Conservation (phyloP, 2,888 invertebrate genomes). For the Pemphredon lugubris region DNA sequence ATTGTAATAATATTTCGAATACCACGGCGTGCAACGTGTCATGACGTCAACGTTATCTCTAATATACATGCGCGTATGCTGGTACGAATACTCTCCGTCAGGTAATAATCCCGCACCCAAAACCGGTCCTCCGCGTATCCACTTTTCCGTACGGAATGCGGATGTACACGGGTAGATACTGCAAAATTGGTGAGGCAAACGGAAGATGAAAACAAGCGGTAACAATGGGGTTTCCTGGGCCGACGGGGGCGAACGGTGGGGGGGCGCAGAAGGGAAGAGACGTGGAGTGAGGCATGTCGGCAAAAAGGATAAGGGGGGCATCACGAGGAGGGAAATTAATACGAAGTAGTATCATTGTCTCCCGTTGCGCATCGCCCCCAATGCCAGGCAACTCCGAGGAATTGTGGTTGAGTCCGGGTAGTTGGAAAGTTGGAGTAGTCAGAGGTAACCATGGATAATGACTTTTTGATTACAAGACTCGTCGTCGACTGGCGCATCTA, state of each 20-base stretch:
- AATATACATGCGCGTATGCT: too few species aligned
- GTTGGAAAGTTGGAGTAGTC: constrained; percentile 57
- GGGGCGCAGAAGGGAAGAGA: constrained; percentile 21
- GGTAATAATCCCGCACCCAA: constrained; percentile 2
- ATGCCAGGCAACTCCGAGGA: constrained; percentile 57
- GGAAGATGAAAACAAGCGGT: constrained; percentile 68
- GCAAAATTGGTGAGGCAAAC: constrained; percentile 57
- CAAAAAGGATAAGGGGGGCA: constrained; percentile 49
- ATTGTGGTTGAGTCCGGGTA: constrained; percentile 61
- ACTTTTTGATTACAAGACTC: constrained; percentile 75
- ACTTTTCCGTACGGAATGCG: constrained; percentile 17
- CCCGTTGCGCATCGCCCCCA: constrained; percentile 59
- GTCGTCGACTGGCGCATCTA: constrained; percentile 50
- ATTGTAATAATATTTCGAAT: constrained; percentile 7
- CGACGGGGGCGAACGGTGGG: constrained; percentile 10
- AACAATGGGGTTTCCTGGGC: constrained; percentile 69
- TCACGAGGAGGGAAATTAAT: constrained; percentile 70
- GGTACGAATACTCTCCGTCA: too few species aligned
- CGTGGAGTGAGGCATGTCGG: constrained; percentile 30
- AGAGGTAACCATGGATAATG: constrained; percentile 69
- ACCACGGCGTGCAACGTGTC: not conserved
- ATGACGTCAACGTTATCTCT: not conserved
- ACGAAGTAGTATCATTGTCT: constrained; percentile 73
- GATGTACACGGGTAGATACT: constrained; percentile 22
- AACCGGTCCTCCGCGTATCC: not conserved